Percentiles rank a stretch among this genome's conserved stretches.
phyloP scores from a whole-genome alignment of 2,888 invertebrate species.

The Teleogryllus oceanicus region DNA sequence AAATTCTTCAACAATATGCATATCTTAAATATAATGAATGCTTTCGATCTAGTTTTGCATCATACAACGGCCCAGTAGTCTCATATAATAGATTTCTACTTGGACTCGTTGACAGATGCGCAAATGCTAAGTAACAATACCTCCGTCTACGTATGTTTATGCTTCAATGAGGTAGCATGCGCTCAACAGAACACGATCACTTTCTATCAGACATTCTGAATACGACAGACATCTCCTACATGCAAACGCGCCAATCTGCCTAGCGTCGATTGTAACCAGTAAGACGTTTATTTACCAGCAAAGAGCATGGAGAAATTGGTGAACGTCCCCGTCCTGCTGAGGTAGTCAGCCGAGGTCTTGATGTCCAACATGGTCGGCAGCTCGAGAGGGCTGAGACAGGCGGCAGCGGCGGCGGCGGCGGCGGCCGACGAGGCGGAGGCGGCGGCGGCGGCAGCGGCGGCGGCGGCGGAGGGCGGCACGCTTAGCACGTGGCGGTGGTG shows the following conservation, averaged over 20 bases:
- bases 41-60: not conserved
- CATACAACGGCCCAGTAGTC: not conserved
- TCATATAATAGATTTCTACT: not conserved
- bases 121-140: not conserved
- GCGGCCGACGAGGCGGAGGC: not conserved
- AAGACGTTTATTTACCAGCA: slow-evolving; percentile 66
- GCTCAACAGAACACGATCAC: not conserved
- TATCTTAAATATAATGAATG: not conserved
- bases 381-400: not conserved
- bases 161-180: not conserved
- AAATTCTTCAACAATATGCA: not conserved
- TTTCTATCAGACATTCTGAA: not conserved
- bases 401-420: slow-evolving; percentile 3
- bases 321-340: slow-evolving; percentile 85
- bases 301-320: slow-evolving; percentile 94
- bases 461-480: not conserved
- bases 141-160: not conserved
- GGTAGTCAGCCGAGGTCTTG: slow-evolving; percentile 86
- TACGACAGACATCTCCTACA: no score
- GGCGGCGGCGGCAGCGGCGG: not conserved
- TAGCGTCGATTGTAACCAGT: not conserved
- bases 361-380: slow-evolving; percentile 74
- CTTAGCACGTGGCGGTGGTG: not conserved
- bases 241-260: not conserved
- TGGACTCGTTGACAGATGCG: not conserved